Evolutionary conservation across 2,888 invertebrate genomes (phyloP).

Genomic region (Thereva nobilitata): DNA sequence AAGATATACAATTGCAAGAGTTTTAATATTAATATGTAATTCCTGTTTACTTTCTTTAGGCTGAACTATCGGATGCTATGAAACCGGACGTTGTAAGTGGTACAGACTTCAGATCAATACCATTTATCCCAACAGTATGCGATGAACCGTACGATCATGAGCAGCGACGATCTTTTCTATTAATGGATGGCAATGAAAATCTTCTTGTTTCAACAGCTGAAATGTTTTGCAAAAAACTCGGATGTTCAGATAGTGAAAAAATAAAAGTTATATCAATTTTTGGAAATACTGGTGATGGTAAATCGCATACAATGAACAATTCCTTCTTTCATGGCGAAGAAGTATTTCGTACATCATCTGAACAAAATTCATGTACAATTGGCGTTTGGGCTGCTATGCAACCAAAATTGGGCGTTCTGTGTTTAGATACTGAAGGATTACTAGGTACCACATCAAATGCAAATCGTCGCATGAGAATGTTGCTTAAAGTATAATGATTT

Average conservation of each 20-base stretch:
- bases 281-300: constrained; percentile 84
- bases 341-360: constrained; percentile 56
- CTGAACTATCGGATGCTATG: constrained; percentile 47
- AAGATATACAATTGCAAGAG: not conserved
- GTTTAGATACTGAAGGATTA: constrained; percentile 81
- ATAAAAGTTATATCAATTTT: constrained; percentile 82
- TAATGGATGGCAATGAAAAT: constrained; percentile 67
- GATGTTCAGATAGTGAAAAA: constrained; percentile 59
- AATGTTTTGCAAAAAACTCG: constrained; percentile 58
- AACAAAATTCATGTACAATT: constrained; percentile 71
- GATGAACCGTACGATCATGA: constrained; percentile 46
- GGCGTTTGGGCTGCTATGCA: constrained; percentile 81
- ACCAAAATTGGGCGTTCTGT: constrained; percentile 66
- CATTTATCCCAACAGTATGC: constrained; percentile 49
- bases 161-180: constrained; percentile 55
- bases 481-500: constrained; percentile 65
- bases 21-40: not conserved
- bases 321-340: constrained; percentile 68
- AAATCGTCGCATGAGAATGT: constrained; percentile 63
- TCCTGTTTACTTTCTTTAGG: constrained; percentile 38
- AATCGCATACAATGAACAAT: constrained; percentile 78
- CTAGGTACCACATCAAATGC: constrained; percentile 61
- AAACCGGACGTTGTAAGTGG: constrained; percentile 49
- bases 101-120: constrained; percentile 53
- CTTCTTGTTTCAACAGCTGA: constrained; percentile 63